Conservation (phyloP, 2,888 invertebrate species). For the Colostygia pectinataria region DNA sequence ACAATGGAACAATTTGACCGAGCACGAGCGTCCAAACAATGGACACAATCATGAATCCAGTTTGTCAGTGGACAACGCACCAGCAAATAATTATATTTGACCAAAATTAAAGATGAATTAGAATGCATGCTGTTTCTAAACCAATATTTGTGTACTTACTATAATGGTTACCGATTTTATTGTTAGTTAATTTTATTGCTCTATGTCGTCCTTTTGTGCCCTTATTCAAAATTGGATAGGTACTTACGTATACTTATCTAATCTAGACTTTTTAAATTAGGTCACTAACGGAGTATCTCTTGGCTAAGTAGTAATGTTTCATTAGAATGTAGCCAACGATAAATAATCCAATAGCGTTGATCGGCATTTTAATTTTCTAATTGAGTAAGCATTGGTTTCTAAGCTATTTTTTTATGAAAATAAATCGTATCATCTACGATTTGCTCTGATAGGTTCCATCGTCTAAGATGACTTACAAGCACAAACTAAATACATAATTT, state of each 20-base stretch:
- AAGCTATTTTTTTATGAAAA: not conserved
- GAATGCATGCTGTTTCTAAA: slow-evolving; percentile 19
- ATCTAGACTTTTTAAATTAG: too few species aligned
- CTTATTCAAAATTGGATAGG: too few species aligned
- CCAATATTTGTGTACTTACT: not conserved
- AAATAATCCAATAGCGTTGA: slow-evolving; percentile 9
- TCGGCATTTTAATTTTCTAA: slow-evolving; percentile 25
- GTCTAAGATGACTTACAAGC: too few species aligned
- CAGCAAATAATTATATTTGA: slow-evolving; percentile 61
- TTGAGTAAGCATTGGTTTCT: slow-evolving; percentile 22
- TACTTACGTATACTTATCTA: too few species aligned
- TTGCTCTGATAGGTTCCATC: too few species aligned
- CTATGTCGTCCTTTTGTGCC: too few species aligned
- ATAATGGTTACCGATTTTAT: too few species aligned
- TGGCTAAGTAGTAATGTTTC: too few species aligned
- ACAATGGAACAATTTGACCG: slow-evolving; percentile 77
- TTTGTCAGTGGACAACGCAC: slow-evolving; percentile 58
- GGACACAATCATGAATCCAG: slow-evolving; percentile 70
- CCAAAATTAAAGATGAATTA: slow-evolving; percentile 52
- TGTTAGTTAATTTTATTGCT: too few species aligned
- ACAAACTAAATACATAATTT: too few species aligned
- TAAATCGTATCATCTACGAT: too few species aligned
- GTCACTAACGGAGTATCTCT: too few species aligned
- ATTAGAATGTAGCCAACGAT: slow-evolving; percentile 16
- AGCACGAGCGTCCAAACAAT: slow-evolving; percentile 60